Percentiles rank a stretch among this genome's conserved stretches.
phyloP scores from a whole-genome alignment of 2,797 vertebrate genomes.

The Semaprochilodus insignis region DNA sequence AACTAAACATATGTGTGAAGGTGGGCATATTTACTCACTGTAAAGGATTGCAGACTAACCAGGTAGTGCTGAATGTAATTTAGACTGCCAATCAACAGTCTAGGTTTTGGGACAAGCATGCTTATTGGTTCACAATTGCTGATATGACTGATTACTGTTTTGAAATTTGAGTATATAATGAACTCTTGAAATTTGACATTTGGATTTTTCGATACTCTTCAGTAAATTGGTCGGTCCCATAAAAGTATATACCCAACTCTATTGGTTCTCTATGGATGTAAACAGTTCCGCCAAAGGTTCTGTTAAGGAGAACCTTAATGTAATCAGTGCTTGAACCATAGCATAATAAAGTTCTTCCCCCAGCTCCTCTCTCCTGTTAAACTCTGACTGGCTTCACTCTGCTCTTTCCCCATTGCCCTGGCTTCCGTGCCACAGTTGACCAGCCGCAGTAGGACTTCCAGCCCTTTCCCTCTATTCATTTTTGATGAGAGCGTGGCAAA shows the following conservation, averaged over 20 bases:
- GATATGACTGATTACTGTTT: no score
- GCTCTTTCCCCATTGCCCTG: not conserved
- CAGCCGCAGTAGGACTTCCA: conserved; percentile 54
- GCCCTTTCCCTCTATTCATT: conserved; percentile 63
- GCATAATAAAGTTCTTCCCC: not conserved
- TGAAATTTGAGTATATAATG: no score
- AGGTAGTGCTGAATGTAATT: no score
- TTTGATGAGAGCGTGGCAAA: conserved; percentile 71
- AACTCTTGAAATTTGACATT: no score
- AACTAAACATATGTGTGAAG: no score
- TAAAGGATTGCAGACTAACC: no score
- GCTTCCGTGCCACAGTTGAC: conserved; percentile 51
- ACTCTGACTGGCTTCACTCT: not conserved
- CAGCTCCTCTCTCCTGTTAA: not conserved
- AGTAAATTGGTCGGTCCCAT: no score
- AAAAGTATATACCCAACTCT: not conserved
- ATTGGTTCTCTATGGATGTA: not conserved
- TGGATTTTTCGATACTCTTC: no score
- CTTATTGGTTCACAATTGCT: not conserved
- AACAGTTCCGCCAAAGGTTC: not conserved
- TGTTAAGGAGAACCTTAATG: not conserved
- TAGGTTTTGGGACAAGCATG: not conserved
- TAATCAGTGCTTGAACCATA: not conserved
- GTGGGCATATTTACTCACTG: no score
- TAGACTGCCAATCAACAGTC: no score